These are phyloP conservation scores for Marmota flaviventris DNA, from an alignment of 2,113 vertebrate species.

Conservation along the genomic window DNA sequence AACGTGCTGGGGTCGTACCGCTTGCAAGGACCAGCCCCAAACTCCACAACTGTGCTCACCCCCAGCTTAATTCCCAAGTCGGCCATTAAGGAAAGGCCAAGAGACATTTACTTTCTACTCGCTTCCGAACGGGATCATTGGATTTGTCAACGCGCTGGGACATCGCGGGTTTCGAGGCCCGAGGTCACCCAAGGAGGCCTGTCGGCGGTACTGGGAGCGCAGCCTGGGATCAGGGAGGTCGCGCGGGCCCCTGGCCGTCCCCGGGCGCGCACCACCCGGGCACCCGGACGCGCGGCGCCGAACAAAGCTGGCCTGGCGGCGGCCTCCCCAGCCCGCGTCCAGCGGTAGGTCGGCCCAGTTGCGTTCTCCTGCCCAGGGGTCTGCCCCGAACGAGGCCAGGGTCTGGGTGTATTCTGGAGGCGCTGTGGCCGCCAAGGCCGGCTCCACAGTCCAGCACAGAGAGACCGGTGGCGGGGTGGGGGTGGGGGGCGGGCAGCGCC, in stretches of 20 bases:
- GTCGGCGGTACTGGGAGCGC: background rate
- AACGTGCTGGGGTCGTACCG: background rate
- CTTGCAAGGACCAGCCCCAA: background rate
- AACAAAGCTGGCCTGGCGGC: slow-evolving; percentile 71
- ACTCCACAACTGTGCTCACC: background rate
- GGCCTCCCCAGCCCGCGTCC: slow-evolving; percentile 81
- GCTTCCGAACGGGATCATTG: background rate
- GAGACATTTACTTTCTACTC: slow-evolving; percentile 17
- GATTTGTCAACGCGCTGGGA: slow-evolving; percentile 16
- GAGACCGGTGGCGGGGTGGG: slow-evolving; percentile 60
- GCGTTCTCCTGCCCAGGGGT: slow-evolving; percentile 74
- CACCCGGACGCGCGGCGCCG: background rate
- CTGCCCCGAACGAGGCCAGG: slow-evolving; percentile 69
- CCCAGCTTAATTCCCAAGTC: slow-evolving; percentile 61
- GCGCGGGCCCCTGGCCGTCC: background rate
- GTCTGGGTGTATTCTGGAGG: slow-evolving; percentile 78
- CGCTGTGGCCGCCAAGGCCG: slow-evolving; percentile 59
- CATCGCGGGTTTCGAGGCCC: background rate
- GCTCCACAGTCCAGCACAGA: background rate
- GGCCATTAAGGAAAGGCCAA: slow-evolving; percentile 73
- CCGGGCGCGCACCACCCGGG: background rate
- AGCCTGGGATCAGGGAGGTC: background rate
- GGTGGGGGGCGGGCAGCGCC: slow-evolving; percentile 68
- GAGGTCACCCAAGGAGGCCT: background rate
- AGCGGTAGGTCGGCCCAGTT: slow-evolving; percentile 74